Percentiles rank a stretch among this genome's conserved stretches.
Conservation (phyloP, 2,113 vertebrate genomes). For the Oryzias curvinotus region DNA sequence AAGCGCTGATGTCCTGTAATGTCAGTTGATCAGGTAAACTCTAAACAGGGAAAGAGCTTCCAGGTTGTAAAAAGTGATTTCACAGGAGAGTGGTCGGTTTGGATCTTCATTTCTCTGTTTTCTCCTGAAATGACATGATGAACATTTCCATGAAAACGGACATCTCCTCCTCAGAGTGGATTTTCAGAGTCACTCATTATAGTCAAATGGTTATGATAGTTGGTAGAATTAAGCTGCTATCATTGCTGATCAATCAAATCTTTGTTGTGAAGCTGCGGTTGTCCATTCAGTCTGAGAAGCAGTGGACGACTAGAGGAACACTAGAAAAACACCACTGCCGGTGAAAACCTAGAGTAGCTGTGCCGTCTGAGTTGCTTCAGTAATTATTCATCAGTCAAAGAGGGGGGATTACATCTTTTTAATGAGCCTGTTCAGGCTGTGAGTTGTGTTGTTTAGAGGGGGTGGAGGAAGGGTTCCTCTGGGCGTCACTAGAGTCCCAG, state of each 20-base stretch:
- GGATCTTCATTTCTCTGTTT: constrained; percentile 11
- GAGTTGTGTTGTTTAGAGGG: constrained; percentile 37
- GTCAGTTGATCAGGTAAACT: too few relatives aligned
- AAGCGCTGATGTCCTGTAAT: too few relatives aligned
- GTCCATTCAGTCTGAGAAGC: constrained; percentile 32
- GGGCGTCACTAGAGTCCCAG: constrained; percentile 56
- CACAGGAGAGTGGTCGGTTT: background rate
- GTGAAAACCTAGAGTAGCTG: constrained; percentile 35
- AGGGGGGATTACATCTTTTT: constrained; percentile 36
- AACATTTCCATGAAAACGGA: constrained; percentile 26
- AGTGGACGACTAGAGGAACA: constrained; percentile 44
- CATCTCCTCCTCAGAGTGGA: constrained; percentile 10
- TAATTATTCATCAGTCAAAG: constrained; percentile 64
- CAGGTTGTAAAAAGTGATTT: background rate
- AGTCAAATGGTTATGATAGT: constrained; percentile 44
- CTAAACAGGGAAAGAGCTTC: constrained; percentile 14
- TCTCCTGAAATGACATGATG: constrained; percentile 47
- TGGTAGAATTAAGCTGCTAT: constrained; percentile 47
- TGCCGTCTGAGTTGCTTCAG: constrained; percentile 41
- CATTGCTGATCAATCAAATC: constrained; percentile 41
- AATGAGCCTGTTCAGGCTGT: constrained; percentile 47
- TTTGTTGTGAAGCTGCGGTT: constrained; percentile 41
- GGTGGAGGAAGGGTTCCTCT: constrained; percentile 42
- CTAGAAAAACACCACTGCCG: constrained; percentile 27
- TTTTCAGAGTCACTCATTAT: constrained; percentile 61